Percentiles rank a stretch among this genome's conserved stretches.
These are phyloP conservation scores for Misgurnus anguillicaudatus DNA, from an alignment of 2,113 vertebrate species.

Conservation along the genomic window DNA sequence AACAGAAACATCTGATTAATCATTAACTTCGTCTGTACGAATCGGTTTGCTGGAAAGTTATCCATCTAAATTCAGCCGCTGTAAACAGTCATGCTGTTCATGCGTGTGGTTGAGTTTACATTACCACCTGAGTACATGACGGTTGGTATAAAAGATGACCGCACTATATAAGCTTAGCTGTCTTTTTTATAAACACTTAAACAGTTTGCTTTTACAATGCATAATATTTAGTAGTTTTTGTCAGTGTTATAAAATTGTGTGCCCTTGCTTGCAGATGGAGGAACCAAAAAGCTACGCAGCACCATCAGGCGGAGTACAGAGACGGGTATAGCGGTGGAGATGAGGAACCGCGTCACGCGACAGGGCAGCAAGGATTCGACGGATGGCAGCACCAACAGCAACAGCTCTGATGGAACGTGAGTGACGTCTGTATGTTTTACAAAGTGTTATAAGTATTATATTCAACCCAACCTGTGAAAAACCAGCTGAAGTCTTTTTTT, in stretches of 20 bases:
- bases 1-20: background rate
- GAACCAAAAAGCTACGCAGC: slow-evolving; percentile 95
- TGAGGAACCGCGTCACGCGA: slow-evolving; percentile 92
- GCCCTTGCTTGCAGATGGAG: slow-evolving; percentile 76
- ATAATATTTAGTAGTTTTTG: background rate
- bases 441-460: too few relatives aligned
- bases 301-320: slow-evolving; percentile 96
- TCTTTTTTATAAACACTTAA: slow-evolving; percentile 26
- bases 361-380: slow-evolving; percentile 97
- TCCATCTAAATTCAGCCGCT: slow-evolving; percentile 13
- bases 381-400: slow-evolving; percentile 97
- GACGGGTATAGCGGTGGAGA: slow-evolving; percentile 96
- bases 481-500: too few relatives aligned
- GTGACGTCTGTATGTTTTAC: slow-evolving; percentile 56
- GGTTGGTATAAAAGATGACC: slow-evolving; percentile 14
- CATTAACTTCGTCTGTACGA: slow-evolving; percentile 1
- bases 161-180: background rate
- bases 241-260: background rate
- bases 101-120: slow-evolving; percentile 17
- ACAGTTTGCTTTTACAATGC: background rate
- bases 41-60: slow-evolving; percentile 6
- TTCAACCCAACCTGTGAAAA: too few relatives aligned
- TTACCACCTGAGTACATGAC: background rate
- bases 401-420: slow-evolving; percentile 97
- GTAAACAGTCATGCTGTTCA: slow-evolving; percentile 18